Evolutionary conservation across 2,113 vertebrate species (phyloP).

Genomic region (Nycticryphes semicollaris): DNA sequence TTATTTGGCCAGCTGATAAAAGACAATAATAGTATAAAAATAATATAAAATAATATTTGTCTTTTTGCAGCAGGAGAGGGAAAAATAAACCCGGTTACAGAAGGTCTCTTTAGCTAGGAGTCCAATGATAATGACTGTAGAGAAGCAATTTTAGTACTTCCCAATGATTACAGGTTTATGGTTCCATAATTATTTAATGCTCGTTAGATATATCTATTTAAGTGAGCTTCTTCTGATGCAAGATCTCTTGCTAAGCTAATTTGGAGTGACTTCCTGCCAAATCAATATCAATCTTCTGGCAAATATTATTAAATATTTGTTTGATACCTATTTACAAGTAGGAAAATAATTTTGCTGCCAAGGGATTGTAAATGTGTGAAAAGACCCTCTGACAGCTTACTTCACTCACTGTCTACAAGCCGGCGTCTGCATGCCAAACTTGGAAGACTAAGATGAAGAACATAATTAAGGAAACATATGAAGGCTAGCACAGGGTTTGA

Average conservation of each 20-base stretch:
- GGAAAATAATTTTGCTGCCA: conserved; percentile 79
- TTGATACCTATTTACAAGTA: conserved; percentile 82
- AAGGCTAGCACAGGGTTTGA: conserved; percentile 86
- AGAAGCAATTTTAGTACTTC: conserved; percentile 43
- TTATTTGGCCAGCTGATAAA: not conserved
- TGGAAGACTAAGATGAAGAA: conserved; percentile 94
- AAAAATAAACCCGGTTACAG: not conserved
- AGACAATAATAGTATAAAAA: not conserved
- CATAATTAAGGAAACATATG: conserved; percentile 99
- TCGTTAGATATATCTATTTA: conserved; percentile 51
- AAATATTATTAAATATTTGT: conserved; percentile 83
- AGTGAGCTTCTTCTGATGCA: conserved; percentile 26
- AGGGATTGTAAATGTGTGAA: conserved; percentile 76
- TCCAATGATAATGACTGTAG: not conserved
- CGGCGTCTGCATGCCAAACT: conserved; percentile 75
- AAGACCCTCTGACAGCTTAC: conserved; percentile 78
- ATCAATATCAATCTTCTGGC: conserved; percentile 76
- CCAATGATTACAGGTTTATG: conserved; percentile 28
- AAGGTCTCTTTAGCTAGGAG: not conserved
- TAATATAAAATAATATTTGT: not conserved
- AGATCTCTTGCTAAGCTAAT: conserved; percentile 56
- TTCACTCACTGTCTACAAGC: conserved; percentile 82
- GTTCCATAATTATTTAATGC: conserved; percentile 57
- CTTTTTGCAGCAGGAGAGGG: not conserved
- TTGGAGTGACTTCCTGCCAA: conserved; percentile 59